Base-by-base conservation (phyloP, 2,888 invertebrate species). In the Drosophila antonietae region DNA sequence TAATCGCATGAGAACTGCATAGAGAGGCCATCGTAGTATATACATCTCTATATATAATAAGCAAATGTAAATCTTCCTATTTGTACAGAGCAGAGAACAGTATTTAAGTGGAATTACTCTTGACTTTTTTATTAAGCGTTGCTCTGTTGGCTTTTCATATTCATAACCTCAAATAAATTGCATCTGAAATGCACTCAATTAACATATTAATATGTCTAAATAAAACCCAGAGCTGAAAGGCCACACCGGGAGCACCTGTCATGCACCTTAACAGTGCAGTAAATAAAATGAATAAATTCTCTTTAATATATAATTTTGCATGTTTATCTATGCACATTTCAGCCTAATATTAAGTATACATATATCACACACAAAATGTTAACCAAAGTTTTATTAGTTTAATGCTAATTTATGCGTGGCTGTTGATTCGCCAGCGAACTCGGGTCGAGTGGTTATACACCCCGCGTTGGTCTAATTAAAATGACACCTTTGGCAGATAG, bases 391-490 rank as follows among this genome's bases (percentile, higher is more conserved):
- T 58, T 56, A 28, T 12, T 12, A 20, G 33, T 20, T 67, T 33
- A 52, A 69, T 69, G 44, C 55, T 58, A 74, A 77, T 65, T 58
- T 68, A 76, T 77, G 77, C 70, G 58, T 28, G 47, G 51, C 66
- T 64, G 78, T 66, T 66, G 52, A 78, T 57, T 49, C 57, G 58
- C 53, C 35, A 57, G 46, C 18, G 39, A 57, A 15, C 23, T 37
- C 37, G 1, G 10, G 51, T 44, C 39, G 43, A 0, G 53, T 44
- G 65, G 35, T 44, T 37, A 52, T 49, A n/a, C 44, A 35, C 58
- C 75, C 71, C 56, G 63, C 57, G 67, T 67, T 53, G 74, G 7
- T 61, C 86, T 86, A 86, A 89, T 89, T 86, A 89, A 86, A 87
- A 53, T 70, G 85, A 86, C 85, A 86, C 85, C 82, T 86, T 75